Evolutionary conservation across 35 echinoderm and acorn worm genomes (phyloP).

Genomic region (Heliocidaris tuberculata): DNA sequence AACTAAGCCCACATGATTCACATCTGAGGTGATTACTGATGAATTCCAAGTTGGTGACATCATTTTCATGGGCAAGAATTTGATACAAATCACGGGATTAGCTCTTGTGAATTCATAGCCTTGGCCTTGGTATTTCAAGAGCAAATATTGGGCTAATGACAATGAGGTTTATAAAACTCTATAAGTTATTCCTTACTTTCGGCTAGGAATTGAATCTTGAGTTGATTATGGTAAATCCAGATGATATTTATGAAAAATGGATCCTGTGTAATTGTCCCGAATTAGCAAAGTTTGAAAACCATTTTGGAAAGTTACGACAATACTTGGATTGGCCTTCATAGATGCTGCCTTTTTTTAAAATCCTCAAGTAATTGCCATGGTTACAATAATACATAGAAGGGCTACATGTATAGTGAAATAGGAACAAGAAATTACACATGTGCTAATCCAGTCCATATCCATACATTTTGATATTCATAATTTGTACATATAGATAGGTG

Average conservation of each 20-base stretch:
- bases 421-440: neutral
- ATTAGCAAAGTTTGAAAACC: too few species aligned
- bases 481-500: neutral
- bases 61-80: neutral
- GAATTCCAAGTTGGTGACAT: neutral
- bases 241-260: too few species aligned
- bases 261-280: too few species aligned
- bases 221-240: too few species aligned
- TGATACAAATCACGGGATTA: neutral
- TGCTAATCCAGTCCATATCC: neutral
- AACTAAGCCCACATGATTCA: neutral
- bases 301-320: too few species aligned
- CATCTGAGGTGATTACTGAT: neutral
- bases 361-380: neutral
- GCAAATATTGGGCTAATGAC: neutral
- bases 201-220: too few species aligned
- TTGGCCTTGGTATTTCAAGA: neutral
- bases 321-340: too few species aligned
- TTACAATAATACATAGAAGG: neutral
- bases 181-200: neutral
- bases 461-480: neutral
- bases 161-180: neutral
- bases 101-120: neutral
- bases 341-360: too few species aligned
- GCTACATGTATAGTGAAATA: neutral